Base-by-base conservation (phyloP, 2,888 invertebrate species). In the Cantharis rustica region DNA sequence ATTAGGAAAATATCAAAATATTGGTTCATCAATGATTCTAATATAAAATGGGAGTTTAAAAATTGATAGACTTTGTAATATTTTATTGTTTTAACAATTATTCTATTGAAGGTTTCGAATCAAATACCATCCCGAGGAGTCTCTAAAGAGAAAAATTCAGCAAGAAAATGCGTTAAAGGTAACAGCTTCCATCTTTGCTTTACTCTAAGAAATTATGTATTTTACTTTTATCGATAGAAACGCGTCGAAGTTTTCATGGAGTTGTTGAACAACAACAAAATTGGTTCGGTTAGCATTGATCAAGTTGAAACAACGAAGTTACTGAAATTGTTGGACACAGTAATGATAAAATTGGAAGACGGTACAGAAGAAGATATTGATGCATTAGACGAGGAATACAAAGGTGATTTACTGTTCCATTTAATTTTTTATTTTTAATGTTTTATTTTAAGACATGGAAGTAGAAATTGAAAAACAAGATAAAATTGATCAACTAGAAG, bases 81-180 rank as follows among this genome's bases (percentile, higher is more conserved):
- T 20, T 66, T 2, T n/a, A 66, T 66, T 11, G 1, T 66, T 2
- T 10, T 47, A 47, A n/a, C 7, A n/a, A 47, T 47, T 80, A 75
- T 81, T 86, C 83, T 84, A 83, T 85, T 86, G 76, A 90, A 99
- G 99, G 99, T 99, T 99, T 92, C 98, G 98, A 90, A 93, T 96
- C 83, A 99, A 99, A 90, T 99, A 99, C 87, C 99, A 99, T 88
- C 99, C 99, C 3, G 97, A 98, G 88, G 98, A 99, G 86, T 96
- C 96, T 71, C 92, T 95, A 26, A 97, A 95, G 88, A 90, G 96
- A 75, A 96, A 95, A 88, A 95, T 96, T 16, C 98, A 98, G 85
- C 96, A 97, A 84, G 90, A 94, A 74, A 89, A 90, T 74, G 94
- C 95, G 75, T 89, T 97, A 63, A 95, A 94, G 92, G 96, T 96